Base-by-base conservation (phyloP, 1,140 invertebrate species). In the Drosophila persimilis region DNA sequence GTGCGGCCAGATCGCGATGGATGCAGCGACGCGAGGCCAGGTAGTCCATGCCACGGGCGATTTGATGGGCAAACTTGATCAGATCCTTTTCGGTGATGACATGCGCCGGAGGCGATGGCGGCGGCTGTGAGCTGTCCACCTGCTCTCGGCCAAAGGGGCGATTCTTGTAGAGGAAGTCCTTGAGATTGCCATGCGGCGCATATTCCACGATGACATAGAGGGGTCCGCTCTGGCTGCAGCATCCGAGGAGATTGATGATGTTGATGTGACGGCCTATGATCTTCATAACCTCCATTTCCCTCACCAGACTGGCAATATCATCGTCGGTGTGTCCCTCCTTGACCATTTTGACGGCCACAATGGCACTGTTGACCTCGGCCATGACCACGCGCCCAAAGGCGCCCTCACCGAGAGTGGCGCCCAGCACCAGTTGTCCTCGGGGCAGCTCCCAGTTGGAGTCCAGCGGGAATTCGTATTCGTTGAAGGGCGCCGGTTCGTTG, bases 281-380 rank as follows among this genome's bases (percentile, higher is more conserved):
- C 90, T 99, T 99, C 98, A 99, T 99, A 92, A 99, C 97, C 89
- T 99, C 98, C 97, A 99, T 99, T 92, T 99, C 99, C 0, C 97
- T 96, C 0, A 99, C 97, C 41, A 99, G 91, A 81, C 99, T 98
- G 93, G 97, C 97, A 94, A 99, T 96, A 90, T 99, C 98, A n/a
- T 96, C 94, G 86, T 99, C 98, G 0, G 97, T 98, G 89, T 99
- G 98, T n/a, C 97, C 97, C 91, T 99, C 97, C 95, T 99, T 99
- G n/a, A 99, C 93, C 96, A 99, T 99, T 92, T 99, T 99, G 0
- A 99, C 98, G n/a, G 99, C 99, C 0, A 99, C 98, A 4, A 97
- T 95, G n/a, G 94, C 94, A 72, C 95, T 95, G 41, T 95, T 91
- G 0, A 95, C 96, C 83, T 98, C 96, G 0, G 95, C 98, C 89